Conservation (phyloP, 2,888 invertebrate species). For the Apamea crenata region DNA sequence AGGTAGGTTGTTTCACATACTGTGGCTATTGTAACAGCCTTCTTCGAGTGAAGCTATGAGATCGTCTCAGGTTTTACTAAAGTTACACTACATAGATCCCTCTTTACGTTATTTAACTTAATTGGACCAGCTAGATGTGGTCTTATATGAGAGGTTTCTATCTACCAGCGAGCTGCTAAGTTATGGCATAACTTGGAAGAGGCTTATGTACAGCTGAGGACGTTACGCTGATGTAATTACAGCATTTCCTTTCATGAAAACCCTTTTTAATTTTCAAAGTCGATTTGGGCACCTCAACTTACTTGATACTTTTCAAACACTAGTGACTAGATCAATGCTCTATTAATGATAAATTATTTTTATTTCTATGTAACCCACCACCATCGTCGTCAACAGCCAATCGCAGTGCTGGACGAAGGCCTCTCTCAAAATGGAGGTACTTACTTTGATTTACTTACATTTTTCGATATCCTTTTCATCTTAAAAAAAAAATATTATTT, state of each 20-base stretch:
- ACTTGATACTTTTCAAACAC: background rate
- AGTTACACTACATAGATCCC: background rate
- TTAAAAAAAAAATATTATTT: background rate
- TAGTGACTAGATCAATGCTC: slow-evolving; percentile 4
- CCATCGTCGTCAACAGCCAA: slow-evolving; percentile 45
- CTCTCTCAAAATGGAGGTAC: slow-evolving; percentile 59
- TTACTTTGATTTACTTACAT: slow-evolving; percentile 44
- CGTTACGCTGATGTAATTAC: background rate
- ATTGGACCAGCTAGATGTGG: background rate
- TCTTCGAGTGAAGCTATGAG: background rate
- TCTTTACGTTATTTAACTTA: background rate
- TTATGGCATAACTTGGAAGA: background rate
- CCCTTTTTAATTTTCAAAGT: background rate
- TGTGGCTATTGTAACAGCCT: background rate
- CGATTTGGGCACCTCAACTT: background rate
- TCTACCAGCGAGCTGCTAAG: background rate
- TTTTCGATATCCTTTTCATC: background rate
- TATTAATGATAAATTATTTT: slow-evolving; percentile 43
- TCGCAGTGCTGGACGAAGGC: slow-evolving; percentile 52
- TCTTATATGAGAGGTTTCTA: background rate
- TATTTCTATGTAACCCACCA: slow-evolving; percentile 61
- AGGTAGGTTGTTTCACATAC: background rate
- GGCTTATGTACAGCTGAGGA: too few relatives aligned
- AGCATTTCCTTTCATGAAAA: background rate
- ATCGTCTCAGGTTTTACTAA: background rate